Evolutionary conservation across 2,888 invertebrate species (phyloP).

Genomic region (Dorcus parallelipipedus): DNA sequence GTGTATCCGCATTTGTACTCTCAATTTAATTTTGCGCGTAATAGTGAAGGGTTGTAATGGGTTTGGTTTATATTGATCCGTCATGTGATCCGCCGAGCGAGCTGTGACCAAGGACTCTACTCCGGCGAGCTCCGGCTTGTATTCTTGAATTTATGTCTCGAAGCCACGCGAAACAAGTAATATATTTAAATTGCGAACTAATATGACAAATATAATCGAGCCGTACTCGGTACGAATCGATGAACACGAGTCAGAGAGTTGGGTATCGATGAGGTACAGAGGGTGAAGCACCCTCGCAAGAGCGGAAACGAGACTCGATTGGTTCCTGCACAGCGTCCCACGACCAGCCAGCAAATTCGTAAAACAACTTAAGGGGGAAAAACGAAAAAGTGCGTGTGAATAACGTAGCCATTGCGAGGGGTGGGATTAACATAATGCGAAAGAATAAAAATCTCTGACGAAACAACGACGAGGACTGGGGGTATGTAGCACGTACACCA

Average conservation of each 20-base stretch:
- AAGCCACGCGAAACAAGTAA: conserved; percentile 32
- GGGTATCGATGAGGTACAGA: conserved; percentile 20
- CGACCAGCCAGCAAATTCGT: conserved; percentile 29
- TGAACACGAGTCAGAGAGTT: conserved; percentile 18
- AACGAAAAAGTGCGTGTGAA: conserved; percentile 29
- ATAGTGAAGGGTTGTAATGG: conserved; percentile 32
- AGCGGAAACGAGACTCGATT: conserved; percentile 19
- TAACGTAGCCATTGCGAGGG: conserved; percentile 29
- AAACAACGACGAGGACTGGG: neutral
- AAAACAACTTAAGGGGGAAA: conserved; percentile 27
- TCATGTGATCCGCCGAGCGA: conserved; percentile 21
- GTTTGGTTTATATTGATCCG: conserved; percentile 30
- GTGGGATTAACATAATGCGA: conserved; percentile 31
- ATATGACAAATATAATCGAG: conserved; percentile 34
- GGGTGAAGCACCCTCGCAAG: conserved; percentile 25
- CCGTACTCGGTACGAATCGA: conserved; percentile 31
- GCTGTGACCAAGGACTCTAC: conserved; percentile 16
- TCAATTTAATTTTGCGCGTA: conserved; percentile 33
- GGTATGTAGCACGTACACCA: too few species aligned
- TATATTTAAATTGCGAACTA: conserved; percentile 32
- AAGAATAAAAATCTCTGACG: conserved; percentile 10
- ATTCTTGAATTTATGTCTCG: conserved; percentile 27
- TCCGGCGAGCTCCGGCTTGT: conserved; percentile 4
- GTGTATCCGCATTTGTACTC: conserved; percentile 34
- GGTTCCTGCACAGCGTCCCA: conserved; percentile 28